These are phyloP conservation scores for Diplazon laetatorius DNA, from an alignment of 2,888 invertebrate genomes.

Conservation along the genomic window DNA sequence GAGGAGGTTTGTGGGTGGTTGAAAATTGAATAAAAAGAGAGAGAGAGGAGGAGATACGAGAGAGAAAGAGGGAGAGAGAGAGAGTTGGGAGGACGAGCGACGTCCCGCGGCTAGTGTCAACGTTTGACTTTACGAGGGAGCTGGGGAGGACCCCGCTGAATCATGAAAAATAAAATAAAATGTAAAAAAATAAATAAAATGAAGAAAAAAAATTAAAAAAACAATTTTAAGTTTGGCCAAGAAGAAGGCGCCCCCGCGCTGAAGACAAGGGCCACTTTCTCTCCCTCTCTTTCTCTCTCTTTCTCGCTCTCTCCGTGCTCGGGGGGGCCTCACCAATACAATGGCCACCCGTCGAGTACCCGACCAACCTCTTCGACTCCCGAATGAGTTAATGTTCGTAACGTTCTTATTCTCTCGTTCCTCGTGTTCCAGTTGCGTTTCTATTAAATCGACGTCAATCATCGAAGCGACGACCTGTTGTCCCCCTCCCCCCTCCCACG, in stretches of 20 bases:
- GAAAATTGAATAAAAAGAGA: constrained; percentile 22
- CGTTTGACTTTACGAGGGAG: constrained; percentile 82
- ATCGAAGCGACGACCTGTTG: constrained; percentile 63
- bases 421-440: constrained; percentile 78
- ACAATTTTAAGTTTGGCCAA: too few species aligned
- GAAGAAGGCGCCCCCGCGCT: constrained; percentile 67
- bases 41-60: constrained; percentile 48
- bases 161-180: constrained; percentile 70
- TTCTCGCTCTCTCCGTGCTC: too few species aligned
- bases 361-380: constrained; percentile 79
- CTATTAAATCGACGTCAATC: constrained; percentile 81
- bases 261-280: constrained; percentile 59
- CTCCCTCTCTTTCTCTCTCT: too few species aligned
- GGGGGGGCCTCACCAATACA: constrained; percentile 80
- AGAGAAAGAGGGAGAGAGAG: constrained; percentile 41
- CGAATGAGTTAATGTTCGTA: constrained; percentile 80
- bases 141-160: constrained; percentile 69
- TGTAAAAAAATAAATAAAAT: constrained; percentile 71
- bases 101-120: constrained; percentile 81
- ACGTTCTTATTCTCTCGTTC: constrained; percentile 70
- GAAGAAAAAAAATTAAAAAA: constrained; percentile 24
- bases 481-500: too few species aligned
- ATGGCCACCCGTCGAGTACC: constrained; percentile 80
- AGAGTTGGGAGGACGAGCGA: too few species aligned
- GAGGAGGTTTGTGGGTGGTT: not conserved